These are phyloP conservation scores for Madoqua kirkii DNA, from an alignment of 2,113 vertebrate species.

Conservation along the genomic window DNA sequence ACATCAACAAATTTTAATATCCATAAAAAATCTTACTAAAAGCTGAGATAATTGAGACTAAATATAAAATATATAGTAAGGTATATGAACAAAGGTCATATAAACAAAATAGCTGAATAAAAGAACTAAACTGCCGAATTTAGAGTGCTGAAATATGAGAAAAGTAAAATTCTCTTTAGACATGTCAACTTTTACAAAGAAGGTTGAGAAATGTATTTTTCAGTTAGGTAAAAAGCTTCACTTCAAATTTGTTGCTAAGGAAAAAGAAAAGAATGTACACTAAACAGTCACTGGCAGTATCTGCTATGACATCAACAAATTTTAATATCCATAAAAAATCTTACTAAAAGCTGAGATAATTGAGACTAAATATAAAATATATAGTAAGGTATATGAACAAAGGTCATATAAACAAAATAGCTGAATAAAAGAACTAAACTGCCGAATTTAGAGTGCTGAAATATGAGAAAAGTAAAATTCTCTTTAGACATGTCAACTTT, in stretches of 20 bases:
- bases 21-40: conserved; percentile 8
- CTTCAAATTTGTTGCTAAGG: neutral
- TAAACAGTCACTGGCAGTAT: neutral
- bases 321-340: neutral
- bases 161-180: neutral
- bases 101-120: neutral
- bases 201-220: neutral
- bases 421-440: neutral
- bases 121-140: neutral
- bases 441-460: neutral
- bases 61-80: neutral
- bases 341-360: neutral
- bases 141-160: neutral
- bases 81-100: neutral
- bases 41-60: neutral
- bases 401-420: neutral
- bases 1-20: neutral
- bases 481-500: neutral
- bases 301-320: neutral
- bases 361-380: conserved; percentile 2
- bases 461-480: neutral
- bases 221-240: neutral
- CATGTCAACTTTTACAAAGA: neutral
- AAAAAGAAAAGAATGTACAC: neutral
- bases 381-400: neutral